Percentiles rank a stretch among this genome's conserved stretches.
Conservation (phyloP, 1,140 invertebrate genomes). For the Drosophila erecta region DNA sequence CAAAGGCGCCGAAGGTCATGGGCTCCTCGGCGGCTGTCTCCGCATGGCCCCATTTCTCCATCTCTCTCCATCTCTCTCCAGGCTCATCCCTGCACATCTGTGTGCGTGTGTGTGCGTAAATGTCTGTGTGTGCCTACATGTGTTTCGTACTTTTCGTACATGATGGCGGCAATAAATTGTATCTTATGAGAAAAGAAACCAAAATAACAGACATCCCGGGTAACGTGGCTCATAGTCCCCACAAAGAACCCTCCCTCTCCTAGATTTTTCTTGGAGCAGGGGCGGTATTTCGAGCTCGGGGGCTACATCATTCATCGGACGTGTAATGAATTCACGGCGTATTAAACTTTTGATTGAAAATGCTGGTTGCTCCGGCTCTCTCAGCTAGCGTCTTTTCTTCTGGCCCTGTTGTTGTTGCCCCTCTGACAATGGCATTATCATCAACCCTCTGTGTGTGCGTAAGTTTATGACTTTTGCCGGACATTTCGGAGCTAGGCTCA, state of each 20-base stretch:
- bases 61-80: too few species aligned
- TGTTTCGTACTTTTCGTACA: slow-evolving; percentile 55
- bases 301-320: slow-evolving; percentile 48
- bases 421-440: slow-evolving; percentile 37
- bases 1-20: slow-evolving; percentile 77
- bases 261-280: too few species aligned
- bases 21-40: slow-evolving; percentile 21
- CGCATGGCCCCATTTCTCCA: background rate
- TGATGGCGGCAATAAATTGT: slow-evolving; percentile 79
- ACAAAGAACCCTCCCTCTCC: background rate
- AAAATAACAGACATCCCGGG: slow-evolving; percentile 63
- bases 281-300: background rate
- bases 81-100: background rate
- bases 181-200: slow-evolving; percentile 72
- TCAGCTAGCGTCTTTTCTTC: background rate
- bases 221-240: slow-evolving; percentile 6
- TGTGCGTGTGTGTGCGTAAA: slow-evolving; percentile 46
- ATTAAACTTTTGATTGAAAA: slow-evolving; percentile 73
- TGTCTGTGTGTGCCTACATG: slow-evolving; percentile 49
- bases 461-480: slow-evolving; percentile 36
- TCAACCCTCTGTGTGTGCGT: slow-evolving; percentile 13
- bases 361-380: slow-evolving; percentile 32
- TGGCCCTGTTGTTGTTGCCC: slow-evolving; percentile 1
- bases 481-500: slow-evolving; percentile 28
- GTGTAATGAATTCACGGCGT: slow-evolving; percentile 68